These are phyloP conservation scores for Sakesphorus luctuosus DNA, from an alignment of 2,113 vertebrate genomes.

Conservation along the genomic window DNA sequence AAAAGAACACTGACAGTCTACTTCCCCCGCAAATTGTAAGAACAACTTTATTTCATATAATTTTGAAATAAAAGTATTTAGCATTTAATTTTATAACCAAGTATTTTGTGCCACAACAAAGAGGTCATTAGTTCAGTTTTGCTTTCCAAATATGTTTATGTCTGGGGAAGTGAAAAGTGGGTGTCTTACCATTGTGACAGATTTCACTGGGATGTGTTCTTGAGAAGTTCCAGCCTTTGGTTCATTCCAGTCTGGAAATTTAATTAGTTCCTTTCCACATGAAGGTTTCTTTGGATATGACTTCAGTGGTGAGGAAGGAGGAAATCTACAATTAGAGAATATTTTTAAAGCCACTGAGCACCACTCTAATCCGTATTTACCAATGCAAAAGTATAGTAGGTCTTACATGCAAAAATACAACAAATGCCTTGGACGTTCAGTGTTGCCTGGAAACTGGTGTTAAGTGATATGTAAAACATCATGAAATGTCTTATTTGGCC, in stretches of 20 bases:
- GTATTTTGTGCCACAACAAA: not conserved
- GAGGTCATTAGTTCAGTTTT: not conserved
- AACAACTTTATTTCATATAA: not conserved
- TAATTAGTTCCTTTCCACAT: slow-evolving; percentile 71
- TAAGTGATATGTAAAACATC: not conserved
- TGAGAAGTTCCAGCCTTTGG: slow-evolving; percentile 48
- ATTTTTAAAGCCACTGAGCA: not conserved
- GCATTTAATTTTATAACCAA: not conserved
- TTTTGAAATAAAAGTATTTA: not conserved
- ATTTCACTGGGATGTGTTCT: slow-evolving; percentile 74
- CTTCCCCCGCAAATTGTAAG: not conserved
- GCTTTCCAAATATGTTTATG: not conserved
- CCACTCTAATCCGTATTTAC: not conserved
- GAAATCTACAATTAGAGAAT: slow-evolving; percentile 79
- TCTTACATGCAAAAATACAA: not conserved
- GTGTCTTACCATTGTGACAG: slow-evolving; percentile 72
- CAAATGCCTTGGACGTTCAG: not conserved
- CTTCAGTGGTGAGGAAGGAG: slow-evolving; percentile 83
- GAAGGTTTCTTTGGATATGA: slow-evolving; percentile 77
- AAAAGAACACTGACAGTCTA: not conserved
- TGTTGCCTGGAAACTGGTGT: not conserved
- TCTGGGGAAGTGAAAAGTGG: not conserved
- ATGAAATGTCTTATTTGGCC: not conserved
- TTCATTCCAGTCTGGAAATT: slow-evolving; percentile 80
- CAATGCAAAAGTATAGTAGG: not conserved